phyloP scores from a whole-genome alignment of 2,888 invertebrate species.

The Mylabris sibirica region DNA sequence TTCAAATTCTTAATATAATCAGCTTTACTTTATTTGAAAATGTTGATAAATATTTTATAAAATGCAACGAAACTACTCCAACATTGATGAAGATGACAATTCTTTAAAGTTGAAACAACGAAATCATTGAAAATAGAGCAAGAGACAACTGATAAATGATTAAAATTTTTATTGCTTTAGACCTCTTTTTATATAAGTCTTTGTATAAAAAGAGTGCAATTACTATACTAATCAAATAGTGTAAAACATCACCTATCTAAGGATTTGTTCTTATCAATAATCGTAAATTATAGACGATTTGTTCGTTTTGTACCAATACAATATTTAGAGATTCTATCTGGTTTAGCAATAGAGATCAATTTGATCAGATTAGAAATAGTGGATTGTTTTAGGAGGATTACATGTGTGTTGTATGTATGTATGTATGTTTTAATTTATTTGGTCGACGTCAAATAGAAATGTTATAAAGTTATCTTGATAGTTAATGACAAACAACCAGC shows the following conservation, averaged over 20 bases:
- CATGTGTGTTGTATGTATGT: conserved; percentile 20
- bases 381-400: conserved; percentile 18
- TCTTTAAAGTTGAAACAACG: conserved; percentile 23
- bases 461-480: conserved; percentile 31
- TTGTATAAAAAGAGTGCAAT: too few species aligned
- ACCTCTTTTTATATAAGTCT: too few species aligned
- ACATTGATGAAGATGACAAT: conserved; percentile 25
- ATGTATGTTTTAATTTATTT: conserved; percentile 22
- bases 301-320: too few species aligned
- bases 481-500: conserved; percentile 32
- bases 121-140: too few species aligned
- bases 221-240: too few species aligned
- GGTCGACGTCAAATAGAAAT: conserved; percentile 24
- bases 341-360: not conserved
- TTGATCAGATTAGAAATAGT: not conserved
- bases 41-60: conserved; percentile 44
- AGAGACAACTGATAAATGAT: too few species aligned
- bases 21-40: conserved; percentile 46
- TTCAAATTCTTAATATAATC: too few species aligned
- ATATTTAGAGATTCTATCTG: too few species aligned
- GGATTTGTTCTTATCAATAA: too few species aligned
- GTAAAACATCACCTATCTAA: too few species aligned
- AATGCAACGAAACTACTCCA: conserved; percentile 38
- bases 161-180: too few species aligned
- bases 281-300: too few species aligned